Percentiles rank a stretch among this genome's conserved stretches.
phyloP scores from a whole-genome alignment of 64 coral and sea anemone genomes.

The Actinia equina region DNA sequence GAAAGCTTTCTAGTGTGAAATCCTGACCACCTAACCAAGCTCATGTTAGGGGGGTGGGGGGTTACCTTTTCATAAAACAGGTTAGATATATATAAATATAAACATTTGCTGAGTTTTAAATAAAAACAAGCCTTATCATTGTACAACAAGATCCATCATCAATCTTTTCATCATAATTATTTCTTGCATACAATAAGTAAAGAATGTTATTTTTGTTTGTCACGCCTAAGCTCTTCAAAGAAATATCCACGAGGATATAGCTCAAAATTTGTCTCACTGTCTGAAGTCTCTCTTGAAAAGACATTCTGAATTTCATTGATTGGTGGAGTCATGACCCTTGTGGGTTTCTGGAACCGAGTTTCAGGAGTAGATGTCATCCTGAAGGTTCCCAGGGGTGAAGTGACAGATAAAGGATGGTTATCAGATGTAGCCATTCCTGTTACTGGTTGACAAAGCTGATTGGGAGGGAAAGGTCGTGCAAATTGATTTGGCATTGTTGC shows the following conservation, averaged over 20 bases:
- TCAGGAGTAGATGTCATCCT: constrained; percentile 12
- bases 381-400: background rate
- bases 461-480: constrained; percentile 3
- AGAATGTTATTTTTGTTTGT: background rate
- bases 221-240: constrained; percentile 13
- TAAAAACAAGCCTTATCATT: no score
- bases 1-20: no score
- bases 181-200: no score
- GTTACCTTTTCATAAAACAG: no score
- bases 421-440: background rate
- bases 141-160: no score
- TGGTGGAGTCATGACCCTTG: background rate
- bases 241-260: background rate
- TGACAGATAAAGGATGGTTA: background rate
- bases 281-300: constrained; percentile 2
- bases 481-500: constrained; percentile 10
- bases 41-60: no score
- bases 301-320: background rate
- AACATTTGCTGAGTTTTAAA: no score
- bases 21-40: no score
- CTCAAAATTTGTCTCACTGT: background rate
- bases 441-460: background rate
- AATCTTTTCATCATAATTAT: no score
- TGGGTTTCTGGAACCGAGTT: background rate
- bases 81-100: no score